Percentiles rank a stretch among this genome's conserved stretches.
Evolutionary conservation across 2,888 invertebrate genomes (phyloP).

Genomic region (Argyra leucocephala): DNA sequence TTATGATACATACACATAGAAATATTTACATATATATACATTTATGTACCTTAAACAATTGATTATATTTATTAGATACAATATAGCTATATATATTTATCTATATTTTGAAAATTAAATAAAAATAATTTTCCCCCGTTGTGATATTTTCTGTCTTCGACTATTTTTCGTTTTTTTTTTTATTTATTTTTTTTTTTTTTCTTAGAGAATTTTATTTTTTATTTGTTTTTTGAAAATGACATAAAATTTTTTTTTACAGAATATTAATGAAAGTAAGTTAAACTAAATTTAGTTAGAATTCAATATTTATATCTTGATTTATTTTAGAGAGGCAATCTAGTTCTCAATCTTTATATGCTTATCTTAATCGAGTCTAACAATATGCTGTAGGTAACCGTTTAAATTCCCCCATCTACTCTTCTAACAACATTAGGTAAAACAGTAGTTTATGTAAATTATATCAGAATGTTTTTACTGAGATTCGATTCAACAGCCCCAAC

Average conservation of each 20-base stretch:
- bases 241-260: background rate
- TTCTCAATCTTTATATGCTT: too few species aligned
- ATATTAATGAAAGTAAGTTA: background rate
- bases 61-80: constrained; percentile 6
- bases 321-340: too few species aligned
- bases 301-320: background rate
- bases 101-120: background rate
- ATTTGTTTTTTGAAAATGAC: background rate
- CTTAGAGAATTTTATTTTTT: background rate
- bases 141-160: background rate
- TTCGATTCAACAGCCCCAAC: too few species aligned
- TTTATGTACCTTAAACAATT: background rate
- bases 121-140: background rate
- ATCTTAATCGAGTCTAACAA: too few species aligned
- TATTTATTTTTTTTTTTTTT: background rate
- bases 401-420: too few species aligned
- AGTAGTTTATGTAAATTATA: too few species aligned
- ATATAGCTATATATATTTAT: background rate
- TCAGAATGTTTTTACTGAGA: too few species aligned
- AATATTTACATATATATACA: background rate
- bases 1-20: background rate
- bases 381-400: too few species aligned
- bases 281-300: background rate
- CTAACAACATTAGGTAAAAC: too few species aligned
- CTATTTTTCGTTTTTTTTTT: background rate